phyloP scores from a whole-genome alignment of 2,113 vertebrate species.

The Vimba vimba region DNA sequence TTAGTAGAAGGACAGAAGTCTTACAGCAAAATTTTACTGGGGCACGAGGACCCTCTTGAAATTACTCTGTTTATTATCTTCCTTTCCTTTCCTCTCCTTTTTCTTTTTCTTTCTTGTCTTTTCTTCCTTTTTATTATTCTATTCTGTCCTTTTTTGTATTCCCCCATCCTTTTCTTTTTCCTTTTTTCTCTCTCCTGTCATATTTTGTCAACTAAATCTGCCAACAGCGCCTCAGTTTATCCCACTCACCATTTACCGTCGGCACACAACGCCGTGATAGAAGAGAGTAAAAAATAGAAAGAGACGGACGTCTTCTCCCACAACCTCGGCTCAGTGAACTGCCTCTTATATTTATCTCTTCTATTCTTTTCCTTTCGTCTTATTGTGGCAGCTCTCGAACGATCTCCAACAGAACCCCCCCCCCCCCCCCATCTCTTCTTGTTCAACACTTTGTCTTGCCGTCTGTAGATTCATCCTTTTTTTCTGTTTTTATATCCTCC shows the following conservation, averaged over 20 bases:
- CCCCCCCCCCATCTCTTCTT: background rate
- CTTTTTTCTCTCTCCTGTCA: background rate
- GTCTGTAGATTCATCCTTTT: background rate
- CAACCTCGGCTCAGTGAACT: slow-evolving; percentile 31
- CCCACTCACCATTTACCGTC: background rate
- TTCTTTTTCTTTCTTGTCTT: background rate
- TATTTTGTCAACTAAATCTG: background rate
- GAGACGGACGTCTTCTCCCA: background rate
- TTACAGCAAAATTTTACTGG: slow-evolving; percentile 31
- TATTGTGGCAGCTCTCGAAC: background rate
- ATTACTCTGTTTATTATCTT: too few relatives aligned
- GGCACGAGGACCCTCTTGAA: too few relatives aligned
- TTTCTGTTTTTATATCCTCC: background rate
- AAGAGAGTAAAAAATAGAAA: background rate
- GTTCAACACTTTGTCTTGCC: slow-evolving; percentile 14
- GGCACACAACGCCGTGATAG: background rate
- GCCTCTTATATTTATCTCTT: slow-evolving; percentile 29
- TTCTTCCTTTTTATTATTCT: slow-evolving; percentile 6
- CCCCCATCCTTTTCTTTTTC: background rate
- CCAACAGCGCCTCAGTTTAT: slow-evolving; percentile 15
- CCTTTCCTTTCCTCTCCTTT: background rate
- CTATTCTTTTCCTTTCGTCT: background rate
- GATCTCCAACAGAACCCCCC: background rate
- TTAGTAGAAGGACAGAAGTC: slow-evolving; percentile 34
- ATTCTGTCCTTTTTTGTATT: background rate